A percentile compares a stretch with the other conserved stretches of the same genome.
Conservation (phyloP, 30 jellyfish, hydroid and myxozoan genomes). For the Pelagia noctiluca region DNA sequence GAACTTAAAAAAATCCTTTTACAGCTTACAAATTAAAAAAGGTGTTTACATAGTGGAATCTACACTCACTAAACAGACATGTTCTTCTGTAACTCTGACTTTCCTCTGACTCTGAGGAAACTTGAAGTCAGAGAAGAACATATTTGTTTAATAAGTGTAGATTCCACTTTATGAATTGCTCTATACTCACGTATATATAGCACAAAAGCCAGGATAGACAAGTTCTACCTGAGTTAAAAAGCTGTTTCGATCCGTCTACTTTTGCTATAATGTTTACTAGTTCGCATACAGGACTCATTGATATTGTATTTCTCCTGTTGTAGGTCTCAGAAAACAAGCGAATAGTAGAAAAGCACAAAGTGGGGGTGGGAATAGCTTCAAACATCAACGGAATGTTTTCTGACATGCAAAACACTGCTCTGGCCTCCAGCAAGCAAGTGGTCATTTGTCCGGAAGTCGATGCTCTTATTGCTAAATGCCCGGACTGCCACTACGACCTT, state of each 20-base stretch:
- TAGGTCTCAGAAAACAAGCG: conserved; percentile 69
- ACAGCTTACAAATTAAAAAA: too few relatives aligned
- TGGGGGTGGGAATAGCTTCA: conserved; percentile 25
- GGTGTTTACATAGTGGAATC: too few relatives aligned
- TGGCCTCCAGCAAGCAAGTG: conserved; percentile 30
- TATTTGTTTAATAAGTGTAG: too few relatives aligned
- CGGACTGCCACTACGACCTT: conserved; percentile 75
- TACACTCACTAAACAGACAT: too few relatives aligned
- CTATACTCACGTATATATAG: too few relatives aligned
- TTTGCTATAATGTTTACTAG: background rate
- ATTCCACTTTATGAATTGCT: too few relatives aligned
- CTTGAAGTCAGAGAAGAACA: too few relatives aligned
- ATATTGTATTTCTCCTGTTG: background rate
- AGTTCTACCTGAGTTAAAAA: too few relatives aligned
- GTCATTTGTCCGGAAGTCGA: conserved; percentile 81
- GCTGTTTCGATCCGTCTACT: background rate
- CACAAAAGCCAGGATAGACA: too few relatives aligned
- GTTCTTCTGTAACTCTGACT: too few relatives aligned
- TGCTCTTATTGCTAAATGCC: conserved; percentile 65
- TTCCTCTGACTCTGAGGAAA: too few relatives aligned
- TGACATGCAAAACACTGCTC: conserved; percentile 11
- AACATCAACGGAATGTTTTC: conserved; percentile 26
- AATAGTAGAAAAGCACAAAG: conserved; percentile 34
- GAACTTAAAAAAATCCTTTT: too few relatives aligned
- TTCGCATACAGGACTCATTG: background rate